Evolutionary conservation across 2,797 vertebrate species (phyloP).

Genomic region (Trachurus trachurus): DNA sequence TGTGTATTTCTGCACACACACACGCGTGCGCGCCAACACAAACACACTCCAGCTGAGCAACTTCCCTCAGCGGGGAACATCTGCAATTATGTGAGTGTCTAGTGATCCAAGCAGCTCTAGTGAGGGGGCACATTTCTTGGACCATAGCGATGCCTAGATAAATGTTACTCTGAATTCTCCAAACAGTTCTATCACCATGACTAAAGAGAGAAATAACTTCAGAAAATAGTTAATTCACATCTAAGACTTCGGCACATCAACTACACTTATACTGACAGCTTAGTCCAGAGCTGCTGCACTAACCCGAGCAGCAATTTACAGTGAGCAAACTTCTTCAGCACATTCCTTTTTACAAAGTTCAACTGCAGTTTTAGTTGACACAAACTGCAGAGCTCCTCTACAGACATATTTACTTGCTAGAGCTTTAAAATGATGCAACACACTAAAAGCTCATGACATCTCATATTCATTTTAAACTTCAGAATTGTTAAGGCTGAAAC

Average conservation of each 20-base stretch:
- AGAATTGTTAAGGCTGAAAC: not conserved
- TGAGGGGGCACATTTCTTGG: conserved; percentile 22
- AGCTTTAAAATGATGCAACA: not conserved
- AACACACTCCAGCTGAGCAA: conserved; percentile 33
- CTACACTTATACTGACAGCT: conserved; percentile 10
- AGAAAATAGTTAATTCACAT: conserved; percentile 2
- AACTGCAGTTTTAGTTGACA: conserved; percentile 3
- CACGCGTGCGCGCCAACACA: conserved; percentile 1
- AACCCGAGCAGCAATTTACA: conserved; percentile 17
- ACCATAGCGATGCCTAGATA: conserved; percentile 6
- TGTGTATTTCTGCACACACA: not conserved
- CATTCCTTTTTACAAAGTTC: conserved; percentile 7
- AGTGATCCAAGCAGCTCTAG: conserved; percentile 34
- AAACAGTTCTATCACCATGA: conserved; percentile 7
- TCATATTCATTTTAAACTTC: conserved; percentile 3
- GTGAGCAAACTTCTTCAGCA: not conserved
- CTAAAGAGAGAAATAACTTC: not conserved
- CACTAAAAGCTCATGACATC: not conserved
- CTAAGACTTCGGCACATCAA: not conserved
- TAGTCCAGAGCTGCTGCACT: conserved; percentile 12
- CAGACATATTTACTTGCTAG: conserved; percentile 17
- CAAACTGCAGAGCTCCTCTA: conserved; percentile 7
- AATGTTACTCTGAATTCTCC: conserved; percentile 11
- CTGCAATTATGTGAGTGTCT: conserved; percentile 34
- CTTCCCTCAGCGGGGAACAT: conserved; percentile 23